Conservation (phyloP, 2,113 vertebrate genomes). For the Nycticebus coucang region DNA sequence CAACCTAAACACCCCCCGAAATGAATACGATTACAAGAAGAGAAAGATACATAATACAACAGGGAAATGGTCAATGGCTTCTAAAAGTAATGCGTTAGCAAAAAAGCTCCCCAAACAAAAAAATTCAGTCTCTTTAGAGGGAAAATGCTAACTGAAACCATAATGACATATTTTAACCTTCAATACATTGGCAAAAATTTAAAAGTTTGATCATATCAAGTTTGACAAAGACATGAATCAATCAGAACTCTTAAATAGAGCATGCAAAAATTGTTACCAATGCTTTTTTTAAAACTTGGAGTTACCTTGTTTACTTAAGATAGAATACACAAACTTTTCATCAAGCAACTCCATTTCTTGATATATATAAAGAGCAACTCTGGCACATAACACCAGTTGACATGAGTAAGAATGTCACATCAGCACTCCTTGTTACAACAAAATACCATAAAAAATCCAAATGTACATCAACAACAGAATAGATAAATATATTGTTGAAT, state of each 20-base stretch:
- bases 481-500: not conserved
- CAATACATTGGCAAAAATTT: not conserved
- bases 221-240: not conserved
- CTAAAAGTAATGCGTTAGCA: not conserved
- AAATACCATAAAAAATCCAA: not conserved
- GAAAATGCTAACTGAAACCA: not conserved
- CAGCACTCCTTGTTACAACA: not conserved
- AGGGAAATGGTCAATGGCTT: not conserved
- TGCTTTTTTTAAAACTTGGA: not conserved
- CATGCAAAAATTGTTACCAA: not conserved
- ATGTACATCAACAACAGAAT: not conserved
- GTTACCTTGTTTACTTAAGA: not conserved
- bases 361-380: not conserved
- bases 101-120: not conserved
- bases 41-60: not conserved
- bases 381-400: not conserved
- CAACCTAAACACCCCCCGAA: not conserved
- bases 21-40: not conserved
- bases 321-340: not conserved
- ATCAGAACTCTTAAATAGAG: not conserved
- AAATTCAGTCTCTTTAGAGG: not conserved
- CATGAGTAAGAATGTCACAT: not conserved
- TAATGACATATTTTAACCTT: conserved; percentile 20
- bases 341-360: not conserved
- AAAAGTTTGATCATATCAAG: not conserved